Base-by-base conservation (phyloP, 2,888 invertebrate genomes). In the Epistrophella euchroma region DNA sequence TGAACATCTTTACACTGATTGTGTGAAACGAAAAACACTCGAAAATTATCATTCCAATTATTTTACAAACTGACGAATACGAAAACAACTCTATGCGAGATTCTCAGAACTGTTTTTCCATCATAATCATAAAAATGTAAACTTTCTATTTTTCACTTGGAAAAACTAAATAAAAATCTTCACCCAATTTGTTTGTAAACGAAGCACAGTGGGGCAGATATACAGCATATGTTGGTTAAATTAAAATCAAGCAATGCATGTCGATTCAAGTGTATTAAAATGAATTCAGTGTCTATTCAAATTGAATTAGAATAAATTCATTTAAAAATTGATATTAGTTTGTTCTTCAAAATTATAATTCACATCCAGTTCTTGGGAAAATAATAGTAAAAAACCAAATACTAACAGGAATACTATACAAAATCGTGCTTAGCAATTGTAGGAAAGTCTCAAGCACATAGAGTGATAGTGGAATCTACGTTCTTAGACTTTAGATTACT, bases 71-170 rank as follows among this genome's bases (percentile, higher is more conserved):
- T 45, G 19, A 35, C 50, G 4, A 5, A 25, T n/a, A 11, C 2
- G 22, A 68, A 50, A 68, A 52, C 50, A 68, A 52, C 50, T 47
- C 13, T 6, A 28, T 40, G 19, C 15, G 15, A 58, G 5, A 28
- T 43, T 43, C 22, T 19, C 1, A n/a, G 45, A 10, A 45, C n/a
- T 45, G 25, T 50, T 50, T 35, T 68, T 22, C 25, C 37, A 37
- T 52, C 52, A 37, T 32, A 40, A 52, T 60, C 50, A 52, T 74
- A 68, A 66, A 52, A 68, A 74, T 35, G 37, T 70, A 80, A 74
- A 80, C 52, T 70, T 68, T 35, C 11, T 40, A 52, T 79, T 73
- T 22, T 73, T 79, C 73, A 50, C 37, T 52, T 15, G 11, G 7
- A 32, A 32, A 13, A 35, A 32, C 1, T 11, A 28, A 28, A 22